phyloP scores from a whole-genome alignment of 2,797 vertebrate genomes.

The Poecilia gillii region DNA sequence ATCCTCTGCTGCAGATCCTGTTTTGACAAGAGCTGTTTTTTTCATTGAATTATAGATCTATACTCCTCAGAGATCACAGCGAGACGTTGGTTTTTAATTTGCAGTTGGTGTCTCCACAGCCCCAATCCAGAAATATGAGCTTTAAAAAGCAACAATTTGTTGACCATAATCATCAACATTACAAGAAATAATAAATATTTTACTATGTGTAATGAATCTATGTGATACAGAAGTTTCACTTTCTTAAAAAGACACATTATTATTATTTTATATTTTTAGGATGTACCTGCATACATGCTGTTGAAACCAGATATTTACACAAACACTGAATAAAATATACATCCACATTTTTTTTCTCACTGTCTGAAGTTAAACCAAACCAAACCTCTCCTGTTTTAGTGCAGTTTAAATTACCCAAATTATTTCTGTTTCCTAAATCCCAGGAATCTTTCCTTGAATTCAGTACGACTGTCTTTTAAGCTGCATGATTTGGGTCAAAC shows the following conservation, averaged over 20 bases:
- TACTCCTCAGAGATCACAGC: not conserved
- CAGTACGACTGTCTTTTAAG: too few relatives aligned
- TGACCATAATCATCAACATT: not conserved
- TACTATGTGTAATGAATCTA: not conserved
- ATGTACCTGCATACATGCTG: not conserved
- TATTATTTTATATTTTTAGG: not conserved
- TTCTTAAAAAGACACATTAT: not conserved
- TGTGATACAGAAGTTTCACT: not conserved
- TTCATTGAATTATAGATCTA: not conserved
- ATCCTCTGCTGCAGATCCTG: not conserved
- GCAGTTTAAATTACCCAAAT: too few relatives aligned
- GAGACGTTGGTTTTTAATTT: not conserved
- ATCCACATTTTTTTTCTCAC: too few relatives aligned
- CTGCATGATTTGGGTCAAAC: too few relatives aligned
- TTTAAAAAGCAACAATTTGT: not conserved
- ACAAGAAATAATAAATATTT: not conserved
- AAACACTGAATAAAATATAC: too few relatives aligned
- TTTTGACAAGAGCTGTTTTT: slow-evolving; percentile 3
- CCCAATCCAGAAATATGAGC: not conserved
- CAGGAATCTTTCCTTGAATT: too few relatives aligned
- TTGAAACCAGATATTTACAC: too few relatives aligned
- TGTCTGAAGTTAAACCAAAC: too few relatives aligned
- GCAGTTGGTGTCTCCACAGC: not conserved
- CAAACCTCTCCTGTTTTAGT: too few relatives aligned
- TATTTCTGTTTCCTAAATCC: too few relatives aligned